phyloP scores from a whole-genome alignment of 1,140 invertebrate species.

The Pantala flavescens region DNA sequence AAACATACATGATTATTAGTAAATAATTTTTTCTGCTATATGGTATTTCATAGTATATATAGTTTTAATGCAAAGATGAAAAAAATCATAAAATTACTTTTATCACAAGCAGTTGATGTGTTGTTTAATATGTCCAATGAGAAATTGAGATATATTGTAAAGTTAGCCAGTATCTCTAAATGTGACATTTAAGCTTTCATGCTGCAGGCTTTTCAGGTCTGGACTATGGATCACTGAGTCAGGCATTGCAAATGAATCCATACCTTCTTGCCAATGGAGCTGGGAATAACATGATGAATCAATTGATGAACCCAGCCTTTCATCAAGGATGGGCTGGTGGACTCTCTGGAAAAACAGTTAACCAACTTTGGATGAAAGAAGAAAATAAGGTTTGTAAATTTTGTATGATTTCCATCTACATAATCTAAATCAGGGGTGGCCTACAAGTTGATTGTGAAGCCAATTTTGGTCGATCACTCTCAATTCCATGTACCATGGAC shows the following conservation, averaged over 20 bases:
- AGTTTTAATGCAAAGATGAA: no score
- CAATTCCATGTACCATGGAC: no score
- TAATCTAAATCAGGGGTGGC: no score
- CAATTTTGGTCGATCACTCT: no score
- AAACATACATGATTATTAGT: no score
- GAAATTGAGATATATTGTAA: no score
- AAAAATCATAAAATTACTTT: no score
- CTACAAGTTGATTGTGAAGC: no score
- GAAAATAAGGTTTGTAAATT: conserved; percentile 26
- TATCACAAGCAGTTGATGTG: no score
- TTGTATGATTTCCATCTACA: conserved; percentile 9
- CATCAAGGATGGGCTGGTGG: conserved; percentile 32
- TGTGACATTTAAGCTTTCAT: conserved; percentile 7
- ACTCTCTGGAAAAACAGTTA: conserved; percentile 36
- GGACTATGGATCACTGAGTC: background rate
- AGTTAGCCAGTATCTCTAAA: background rate
- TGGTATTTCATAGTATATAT: no score
- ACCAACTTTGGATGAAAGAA: conserved; percentile 45
- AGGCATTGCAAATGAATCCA: conserved; percentile 18
- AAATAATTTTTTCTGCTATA: no score
- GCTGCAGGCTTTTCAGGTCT: background rate
- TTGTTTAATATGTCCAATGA: no score
- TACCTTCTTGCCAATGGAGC: conserved; percentile 18
- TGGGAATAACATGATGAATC: conserved; percentile 27
- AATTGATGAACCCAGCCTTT: conserved; percentile 36